Evolutionary conservation across 2,797 vertebrate species (phyloP), one percentile per base, ranked within the genome.

Genomic region (Cyprinodon diabolis): DNA sequence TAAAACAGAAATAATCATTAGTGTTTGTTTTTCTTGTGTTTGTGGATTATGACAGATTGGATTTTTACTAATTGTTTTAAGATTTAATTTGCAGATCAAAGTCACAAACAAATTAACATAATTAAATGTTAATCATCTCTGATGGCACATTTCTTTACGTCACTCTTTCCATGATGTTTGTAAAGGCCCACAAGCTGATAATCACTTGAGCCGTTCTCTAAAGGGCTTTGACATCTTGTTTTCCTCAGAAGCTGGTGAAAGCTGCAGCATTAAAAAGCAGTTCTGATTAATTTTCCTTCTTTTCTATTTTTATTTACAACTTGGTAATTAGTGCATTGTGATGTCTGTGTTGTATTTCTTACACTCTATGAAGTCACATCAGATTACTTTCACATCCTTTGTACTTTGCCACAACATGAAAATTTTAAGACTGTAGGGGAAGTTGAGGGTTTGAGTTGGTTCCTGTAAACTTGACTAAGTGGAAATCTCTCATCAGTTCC

Each of bases 91-190:
- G 23, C 74, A 80, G 81, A 87, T 90, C 83, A 89, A 83, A 84
- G 75, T 69, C 62, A 47, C 23, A 83, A 76, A 76, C 69, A 52
- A 47, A 78, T 84, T 66, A 86, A 57, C 80, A 83, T 87, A 78
- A 82, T 77, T 82, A 45, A 79, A 75, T 68, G 60, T 71, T 75
- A 5, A 6, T 69, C 72, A 21, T 72, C 74, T 68, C 65, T 86
- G 83, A 84, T 87, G 85, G 83, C 83, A 87, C 84, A 77, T 88
- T 86, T 85, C 84, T 89, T 85, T 84, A 87, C 81, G 75, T 79
- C 60, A 60, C 55, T 69, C 51, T 79, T 49, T 72, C n/a, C 54
- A 62, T 77, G 68, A 78, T 48, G 77, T 77, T 74, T 83, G 83
- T 66, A 74, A 77, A 70, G 74, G n/a, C 56, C 0, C 52, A 48